Conservation (phyloP, 1,140 invertebrate species). For the Drosophila virilis region DNA sequence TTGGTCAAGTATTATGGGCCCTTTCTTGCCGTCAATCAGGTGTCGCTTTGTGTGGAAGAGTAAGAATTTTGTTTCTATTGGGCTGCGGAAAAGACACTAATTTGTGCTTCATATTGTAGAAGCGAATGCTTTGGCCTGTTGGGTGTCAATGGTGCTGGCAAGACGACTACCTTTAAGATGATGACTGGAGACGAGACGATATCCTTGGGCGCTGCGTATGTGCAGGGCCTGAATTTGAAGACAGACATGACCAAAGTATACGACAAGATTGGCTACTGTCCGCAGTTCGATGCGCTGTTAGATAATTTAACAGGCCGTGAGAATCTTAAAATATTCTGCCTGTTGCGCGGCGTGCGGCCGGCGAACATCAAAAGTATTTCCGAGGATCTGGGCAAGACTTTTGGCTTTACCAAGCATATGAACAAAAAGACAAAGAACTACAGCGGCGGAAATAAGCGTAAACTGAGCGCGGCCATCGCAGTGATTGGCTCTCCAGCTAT, state of each 20-base stretch:
- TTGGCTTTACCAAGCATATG: conserved; percentile 85
- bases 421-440: conserved; percentile 87
- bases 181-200: conserved; percentile 92
- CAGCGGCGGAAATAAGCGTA: conserved; percentile 97
- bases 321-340: conserved; percentile 90
- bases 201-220: conserved; percentile 85
- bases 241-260: conserved; percentile 86
- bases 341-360: conserved; percentile 89
- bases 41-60: conserved; percentile 86
- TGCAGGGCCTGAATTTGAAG: conserved; percentile 86
- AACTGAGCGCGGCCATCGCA: conserved; percentile 96
- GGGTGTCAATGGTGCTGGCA: conserved; percentile 94
- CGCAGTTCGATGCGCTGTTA: conserved; percentile 93
- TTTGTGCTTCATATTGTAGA: conserved; percentile 76
- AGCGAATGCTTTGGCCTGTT: conserved; percentile 95
- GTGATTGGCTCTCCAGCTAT: conserved; percentile 95
- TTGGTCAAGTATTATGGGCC: conserved; percentile 88
- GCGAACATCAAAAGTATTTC: conserved; percentile 84
- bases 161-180: conserved; percentile 96
- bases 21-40: conserved; percentile 88
- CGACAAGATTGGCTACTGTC: conserved; percentile 91
- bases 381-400: conserved; percentile 82
- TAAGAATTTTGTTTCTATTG: conserved; percentile 39
- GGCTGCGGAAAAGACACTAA: neutral
- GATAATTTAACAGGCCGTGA: conserved; percentile 92